Percentiles rank a stretch among this genome's conserved stretches.
phyloP scores from a whole-genome alignment of 1,140 invertebrate species.

The Bombus breviceps region DNA sequence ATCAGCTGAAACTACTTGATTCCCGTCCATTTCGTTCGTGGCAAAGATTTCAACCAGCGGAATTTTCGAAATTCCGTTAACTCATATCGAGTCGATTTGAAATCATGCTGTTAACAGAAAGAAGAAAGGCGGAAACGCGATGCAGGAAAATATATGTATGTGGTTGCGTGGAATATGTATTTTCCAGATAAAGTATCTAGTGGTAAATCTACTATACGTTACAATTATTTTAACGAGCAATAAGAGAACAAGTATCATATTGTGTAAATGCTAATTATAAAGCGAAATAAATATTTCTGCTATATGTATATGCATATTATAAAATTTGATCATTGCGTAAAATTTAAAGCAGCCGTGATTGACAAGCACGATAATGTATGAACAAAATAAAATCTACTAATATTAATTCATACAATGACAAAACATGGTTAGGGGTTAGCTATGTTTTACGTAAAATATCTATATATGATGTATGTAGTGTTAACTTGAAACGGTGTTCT shows the following conservation, averaged over 20 bases:
- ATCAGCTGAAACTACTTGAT: background rate
- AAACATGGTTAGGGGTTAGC: background rate
- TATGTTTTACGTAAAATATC: background rate
- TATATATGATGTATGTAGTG: background rate
- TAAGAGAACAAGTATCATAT: too few relatives aligned
- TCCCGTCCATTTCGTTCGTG: too few relatives aligned
- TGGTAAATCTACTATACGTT: too few relatives aligned
- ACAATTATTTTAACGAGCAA: too few relatives aligned
- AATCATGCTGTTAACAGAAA: background rate
- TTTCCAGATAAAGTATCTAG: too few relatives aligned
- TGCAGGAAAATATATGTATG: background rate
- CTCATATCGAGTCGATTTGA: background rate
- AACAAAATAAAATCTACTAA: background rate
- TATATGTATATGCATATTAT: too few relatives aligned
- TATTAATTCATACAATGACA: background rate
- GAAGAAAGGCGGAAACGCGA: background rate
- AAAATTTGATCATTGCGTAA: too few relatives aligned
- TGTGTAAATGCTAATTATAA: too few relatives aligned
- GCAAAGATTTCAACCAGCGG: background rate
- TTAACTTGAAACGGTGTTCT: background rate
- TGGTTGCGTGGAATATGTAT: background rate
- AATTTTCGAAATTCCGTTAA: background rate
- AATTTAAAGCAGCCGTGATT: too few relatives aligned
- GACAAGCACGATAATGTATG: too few relatives aligned
- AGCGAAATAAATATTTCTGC: too few relatives aligned